Conservation (phyloP, 2,113 vertebrate species). For the Ancistrus triradiatus region DNA sequence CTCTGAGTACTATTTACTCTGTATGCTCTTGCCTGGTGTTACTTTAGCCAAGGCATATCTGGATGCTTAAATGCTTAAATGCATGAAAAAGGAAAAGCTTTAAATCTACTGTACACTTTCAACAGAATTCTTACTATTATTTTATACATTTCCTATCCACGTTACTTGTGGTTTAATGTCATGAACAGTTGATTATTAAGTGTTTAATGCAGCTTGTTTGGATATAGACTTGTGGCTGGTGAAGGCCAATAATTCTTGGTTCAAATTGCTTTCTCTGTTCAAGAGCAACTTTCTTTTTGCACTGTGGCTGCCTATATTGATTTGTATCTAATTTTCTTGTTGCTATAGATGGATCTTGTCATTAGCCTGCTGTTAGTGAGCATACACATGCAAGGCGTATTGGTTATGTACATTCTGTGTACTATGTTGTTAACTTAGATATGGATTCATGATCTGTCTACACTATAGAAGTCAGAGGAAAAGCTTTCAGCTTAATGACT, state of each 20-base stretch:
- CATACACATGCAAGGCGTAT: too few relatives aligned
- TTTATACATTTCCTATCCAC: not conserved
- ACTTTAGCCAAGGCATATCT: not conserved
- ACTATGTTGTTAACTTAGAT: too few relatives aligned
- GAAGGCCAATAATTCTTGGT: constrained; percentile 5
- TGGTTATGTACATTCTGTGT: too few relatives aligned
- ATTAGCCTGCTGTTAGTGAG: too few relatives aligned
- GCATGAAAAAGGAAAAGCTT: not conserved
- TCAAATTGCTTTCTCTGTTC: constrained; percentile 1
- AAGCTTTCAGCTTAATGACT: too few relatives aligned
- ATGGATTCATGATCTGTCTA: too few relatives aligned
- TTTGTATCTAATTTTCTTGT: too few relatives aligned
- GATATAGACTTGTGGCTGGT: not conserved
- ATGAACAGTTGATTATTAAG: not conserved
- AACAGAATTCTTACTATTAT: not conserved
- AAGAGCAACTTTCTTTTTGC: not conserved
- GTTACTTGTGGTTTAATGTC: not conserved
- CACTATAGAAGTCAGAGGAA: too few relatives aligned
- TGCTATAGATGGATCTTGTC: not conserved
- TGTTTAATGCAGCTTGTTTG: not conserved
- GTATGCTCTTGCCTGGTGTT: not conserved
- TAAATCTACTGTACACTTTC: not conserved
- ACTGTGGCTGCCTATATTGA: not conserved
- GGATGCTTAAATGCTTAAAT: not conserved
- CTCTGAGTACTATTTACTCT: not conserved